Conservation (phyloP, 2,113 vertebrate genomes). For the Pyrgilauda ruficollis region DNA sequence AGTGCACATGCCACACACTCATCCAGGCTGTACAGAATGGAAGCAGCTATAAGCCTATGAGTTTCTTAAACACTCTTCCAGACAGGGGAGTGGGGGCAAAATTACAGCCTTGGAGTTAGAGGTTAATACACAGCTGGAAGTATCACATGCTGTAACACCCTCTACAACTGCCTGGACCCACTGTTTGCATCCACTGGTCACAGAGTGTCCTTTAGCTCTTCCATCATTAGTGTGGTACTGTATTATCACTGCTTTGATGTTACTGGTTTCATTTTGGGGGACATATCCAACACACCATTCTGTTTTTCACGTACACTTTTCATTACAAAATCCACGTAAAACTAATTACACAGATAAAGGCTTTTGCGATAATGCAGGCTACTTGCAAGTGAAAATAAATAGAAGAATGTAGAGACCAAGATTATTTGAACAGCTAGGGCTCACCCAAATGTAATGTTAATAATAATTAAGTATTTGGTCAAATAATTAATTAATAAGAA, state of each 20-base stretch:
- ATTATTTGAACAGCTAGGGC: background rate
- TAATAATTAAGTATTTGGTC: background rate
- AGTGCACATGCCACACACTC: background rate
- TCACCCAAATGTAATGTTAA: background rate
- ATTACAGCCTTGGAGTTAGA: background rate
- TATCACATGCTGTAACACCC: background rate
- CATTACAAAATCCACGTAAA: conserved; percentile 26
- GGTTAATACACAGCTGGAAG: background rate
- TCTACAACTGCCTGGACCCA: background rate
- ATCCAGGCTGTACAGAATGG: background rate
- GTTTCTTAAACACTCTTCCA: background rate
- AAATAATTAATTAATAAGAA: background rate
- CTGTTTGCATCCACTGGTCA: background rate
- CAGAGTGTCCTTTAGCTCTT: background rate
- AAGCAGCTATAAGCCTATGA: background rate
- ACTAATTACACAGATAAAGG: conserved; percentile 39
- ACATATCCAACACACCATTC: background rate
- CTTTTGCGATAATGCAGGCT: background rate
- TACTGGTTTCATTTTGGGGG: background rate
- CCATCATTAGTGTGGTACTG: background rate
- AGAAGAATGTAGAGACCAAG: background rate
- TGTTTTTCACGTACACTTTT: background rate
- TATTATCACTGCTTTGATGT: background rate
- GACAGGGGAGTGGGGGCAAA: background rate
- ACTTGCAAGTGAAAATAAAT: background rate